These are phyloP conservation scores for Megathymus violae DNA, from an alignment of 1,140 invertebrate species.

Conservation along the genomic window DNA sequence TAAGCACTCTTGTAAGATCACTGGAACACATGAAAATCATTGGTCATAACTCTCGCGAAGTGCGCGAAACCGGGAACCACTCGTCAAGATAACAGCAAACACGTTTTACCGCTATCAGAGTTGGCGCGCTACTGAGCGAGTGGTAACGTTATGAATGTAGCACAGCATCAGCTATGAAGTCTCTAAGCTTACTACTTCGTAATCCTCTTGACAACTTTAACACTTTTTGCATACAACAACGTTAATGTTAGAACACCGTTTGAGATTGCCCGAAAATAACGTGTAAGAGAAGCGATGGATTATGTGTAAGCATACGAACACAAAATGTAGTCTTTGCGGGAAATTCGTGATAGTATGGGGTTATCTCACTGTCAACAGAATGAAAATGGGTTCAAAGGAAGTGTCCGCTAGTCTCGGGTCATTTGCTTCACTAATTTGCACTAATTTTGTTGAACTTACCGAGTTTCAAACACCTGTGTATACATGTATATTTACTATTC, in stretches of 20 bases:
- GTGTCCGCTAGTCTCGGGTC: slow-evolving; percentile 32
- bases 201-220: slow-evolving; percentile 8
- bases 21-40: slow-evolving; percentile 33
- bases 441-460: slow-evolving; percentile 33
- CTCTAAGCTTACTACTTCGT: slow-evolving; percentile 15
- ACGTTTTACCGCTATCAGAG: slow-evolving; percentile 2
- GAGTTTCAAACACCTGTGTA: not conserved
- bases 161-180: slow-evolving; percentile 13
- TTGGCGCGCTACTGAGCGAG: slow-evolving; percentile 17
- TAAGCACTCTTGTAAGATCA: slow-evolving; percentile 17
- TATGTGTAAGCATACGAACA: not conserved
- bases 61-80: slow-evolving; percentile 20
- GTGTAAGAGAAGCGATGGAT: slow-evolving; percentile 4
- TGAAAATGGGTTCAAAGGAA: slow-evolving; percentile 35
- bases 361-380: slow-evolving; percentile 41
- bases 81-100: not conserved
- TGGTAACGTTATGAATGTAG: slow-evolving; percentile 16
- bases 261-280: not conserved
- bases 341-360: slow-evolving; percentile 24
- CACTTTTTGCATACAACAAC: slow-evolving; percentile 1
- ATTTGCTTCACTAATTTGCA: slow-evolving; percentile 37
- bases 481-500: too few relatives aligned
- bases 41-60: slow-evolving; percentile 27
- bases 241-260: not conserved
- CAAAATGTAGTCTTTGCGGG: not conserved